phyloP scores from a whole-genome alignment of 2,797 vertebrate species.

The Stomatorhinus walkeri region DNA sequence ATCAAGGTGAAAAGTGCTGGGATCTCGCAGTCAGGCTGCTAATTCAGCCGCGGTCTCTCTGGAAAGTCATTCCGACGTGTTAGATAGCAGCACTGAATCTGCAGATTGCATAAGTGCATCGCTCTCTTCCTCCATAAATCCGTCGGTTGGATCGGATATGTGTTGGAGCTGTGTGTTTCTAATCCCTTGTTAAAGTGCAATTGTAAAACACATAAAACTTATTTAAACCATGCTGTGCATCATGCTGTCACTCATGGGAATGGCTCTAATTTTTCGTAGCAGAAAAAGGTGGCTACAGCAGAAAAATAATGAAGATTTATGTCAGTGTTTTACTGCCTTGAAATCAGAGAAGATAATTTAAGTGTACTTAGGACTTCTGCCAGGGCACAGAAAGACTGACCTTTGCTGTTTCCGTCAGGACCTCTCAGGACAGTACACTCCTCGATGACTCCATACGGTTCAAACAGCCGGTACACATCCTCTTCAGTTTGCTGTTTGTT shows the following conservation, averaged over 20 bases:
- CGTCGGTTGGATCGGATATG: background rate
- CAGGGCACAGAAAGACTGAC: slow-evolving; percentile 51
- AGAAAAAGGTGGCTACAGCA: background rate
- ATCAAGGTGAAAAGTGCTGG: background rate
- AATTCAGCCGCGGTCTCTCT: background rate
- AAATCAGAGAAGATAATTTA: background rate
- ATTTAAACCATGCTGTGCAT: background rate
- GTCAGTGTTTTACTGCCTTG: background rate
- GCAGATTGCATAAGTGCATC: background rate
- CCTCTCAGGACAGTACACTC: slow-evolving; percentile 96
- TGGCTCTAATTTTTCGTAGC: background rate
- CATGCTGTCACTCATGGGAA: background rate
- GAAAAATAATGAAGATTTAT: background rate
- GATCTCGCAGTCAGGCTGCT: background rate
- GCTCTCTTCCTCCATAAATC: background rate
- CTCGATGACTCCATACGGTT: slow-evolving; percentile 95
- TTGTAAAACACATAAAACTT: background rate
- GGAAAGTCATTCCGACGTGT: background rate
- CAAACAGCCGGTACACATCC: slow-evolving; percentile 93
- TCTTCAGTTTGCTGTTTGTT: slow-evolving; percentile 99
- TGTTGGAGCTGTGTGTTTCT: background rate
- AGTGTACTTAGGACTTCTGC: background rate
- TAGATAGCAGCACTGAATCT: background rate
- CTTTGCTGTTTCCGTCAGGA: slow-evolving; percentile 98
- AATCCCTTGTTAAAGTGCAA: background rate